These are phyloP conservation scores for Clarias laeviceps DNA, from an alignment of 2,797 vertebrate species.

Conservation along the genomic window DNA sequence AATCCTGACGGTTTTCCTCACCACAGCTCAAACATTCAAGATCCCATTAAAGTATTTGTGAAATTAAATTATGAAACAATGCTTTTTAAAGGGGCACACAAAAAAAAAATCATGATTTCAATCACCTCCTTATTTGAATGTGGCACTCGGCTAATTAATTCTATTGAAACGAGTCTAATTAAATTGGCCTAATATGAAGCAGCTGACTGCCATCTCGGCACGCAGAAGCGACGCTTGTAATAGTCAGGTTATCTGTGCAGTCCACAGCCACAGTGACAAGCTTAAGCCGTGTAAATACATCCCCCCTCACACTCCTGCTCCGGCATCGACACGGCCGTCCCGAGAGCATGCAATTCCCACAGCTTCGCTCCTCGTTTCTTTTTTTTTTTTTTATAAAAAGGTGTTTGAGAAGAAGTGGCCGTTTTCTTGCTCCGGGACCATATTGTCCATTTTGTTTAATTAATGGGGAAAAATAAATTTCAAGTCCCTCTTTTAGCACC, in stretches of 20 bases:
- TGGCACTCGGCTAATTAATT: conserved; percentile 72
- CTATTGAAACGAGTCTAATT: conserved; percentile 75
- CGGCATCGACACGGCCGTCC: conserved; percentile 44
- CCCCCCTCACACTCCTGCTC: conserved; percentile 51
- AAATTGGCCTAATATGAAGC: conserved; percentile 73
- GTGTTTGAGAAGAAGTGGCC: conserved; percentile 51
- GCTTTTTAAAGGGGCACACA: conserved; percentile 60
- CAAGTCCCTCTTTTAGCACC: conserved; percentile 71
- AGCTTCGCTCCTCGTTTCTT: conserved; percentile 47
- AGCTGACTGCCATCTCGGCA: conserved; percentile 62
- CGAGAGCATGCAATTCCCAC: conserved; percentile 52
- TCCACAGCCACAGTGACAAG: conserved; percentile 60
- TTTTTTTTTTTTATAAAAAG: conserved; percentile 38
- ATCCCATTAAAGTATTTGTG: conserved; percentile 68
- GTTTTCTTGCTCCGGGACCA: conserved; percentile 52
- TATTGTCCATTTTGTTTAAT: conserved; percentile 62
- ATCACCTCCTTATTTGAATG: conserved; percentile 68
- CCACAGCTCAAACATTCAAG: conserved; percentile 54
- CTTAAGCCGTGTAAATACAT: conserved; percentile 63
- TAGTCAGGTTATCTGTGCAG: conserved; percentile 64
- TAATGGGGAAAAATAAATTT: conserved; percentile 60
- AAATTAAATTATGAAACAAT: conserved; percentile 70
- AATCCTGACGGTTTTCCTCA: conserved; percentile 41
- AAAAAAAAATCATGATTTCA: conserved; percentile 62
- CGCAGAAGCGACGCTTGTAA: conserved; percentile 63